Evolutionary conservation across 2,797 vertebrate genomes (phyloP), one percentile per base, ranked within the genome.

Genomic region (Hephaestus fuliginosus): DNA sequence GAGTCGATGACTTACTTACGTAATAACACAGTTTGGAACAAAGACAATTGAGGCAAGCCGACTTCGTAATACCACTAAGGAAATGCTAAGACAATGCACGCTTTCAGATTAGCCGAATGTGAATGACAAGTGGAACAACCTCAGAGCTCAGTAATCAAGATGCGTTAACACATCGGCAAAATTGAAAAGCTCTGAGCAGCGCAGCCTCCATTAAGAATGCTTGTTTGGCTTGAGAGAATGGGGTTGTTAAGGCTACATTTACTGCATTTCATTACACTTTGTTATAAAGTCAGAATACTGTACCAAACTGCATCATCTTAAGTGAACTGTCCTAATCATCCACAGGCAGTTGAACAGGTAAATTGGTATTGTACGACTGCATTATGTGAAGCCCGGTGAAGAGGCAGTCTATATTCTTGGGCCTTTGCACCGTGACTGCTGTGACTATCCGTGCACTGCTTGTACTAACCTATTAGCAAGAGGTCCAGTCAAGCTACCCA

Each of bases 381-480:
- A 79, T 85, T 83, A 81, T 66, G 70, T 30, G 55, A 72, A 64
- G 58, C 75, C 43, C 41, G 13, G 7, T 28, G 28, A 85, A 66
- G 76, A 90, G 74, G 51, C 55, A 70, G 75, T 77, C 70, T 88
- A 48, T 88, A 86, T 82, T 85, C 74, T 67, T 13, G 20, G 52
- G 73, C 78, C 58, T 51, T 66, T 82, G 72, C 87, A 84, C 80
- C 80, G 49, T 89, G 86, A 88, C 90, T 86, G 70, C 81, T 83
- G 65, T 46, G 62, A 70, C 80, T 76, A 63, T 87, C 78, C 79
- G 83, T 82, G 75, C 86, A 85, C 25, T 0, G 28, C 86, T 82
- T 88, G 82, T 79, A 85, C 85, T 75, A 89, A 89, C 85, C 88
- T 89, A 93, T 93, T 93, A 93, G 85, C 74, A 66, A 84, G 68